Conservation (phyloP, 2,113 vertebrate genomes). For the Poicephalus meyeri region DNA sequence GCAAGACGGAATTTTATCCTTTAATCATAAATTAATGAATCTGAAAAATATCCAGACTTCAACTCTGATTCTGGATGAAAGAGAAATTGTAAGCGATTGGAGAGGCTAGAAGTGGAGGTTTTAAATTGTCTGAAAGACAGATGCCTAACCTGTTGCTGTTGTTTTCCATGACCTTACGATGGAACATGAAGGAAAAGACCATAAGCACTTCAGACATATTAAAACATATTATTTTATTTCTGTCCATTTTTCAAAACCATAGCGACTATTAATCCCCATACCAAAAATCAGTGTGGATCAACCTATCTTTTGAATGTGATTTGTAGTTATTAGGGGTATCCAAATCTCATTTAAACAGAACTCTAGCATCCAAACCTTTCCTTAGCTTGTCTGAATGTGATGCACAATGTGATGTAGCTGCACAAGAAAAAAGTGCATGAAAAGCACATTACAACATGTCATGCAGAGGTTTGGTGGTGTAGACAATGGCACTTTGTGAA, state of each 20-base stretch:
- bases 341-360: background rate
- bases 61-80: background rate
- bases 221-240: background rate
- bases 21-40: background rate
- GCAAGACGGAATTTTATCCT: background rate
- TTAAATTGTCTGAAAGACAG: constrained; percentile 9
- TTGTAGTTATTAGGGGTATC: background rate
- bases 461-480: background rate
- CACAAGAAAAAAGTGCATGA: background rate
- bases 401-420: background rate
- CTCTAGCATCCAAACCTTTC: background rate
- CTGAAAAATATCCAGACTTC: background rate
- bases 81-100: background rate
- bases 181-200: background rate
- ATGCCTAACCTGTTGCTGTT: background rate
- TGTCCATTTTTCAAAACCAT: background rate
- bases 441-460: background rate
- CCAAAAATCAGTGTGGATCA: background rate
- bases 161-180: background rate
- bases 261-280: background rate
- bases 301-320: background rate
- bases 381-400: background rate
- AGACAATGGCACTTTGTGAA: background rate
- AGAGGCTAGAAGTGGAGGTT: background rate
- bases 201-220: background rate